phyloP scores from a whole-genome alignment of 2,797 vertebrate species.

The Gambusia yucatana region DNA sequence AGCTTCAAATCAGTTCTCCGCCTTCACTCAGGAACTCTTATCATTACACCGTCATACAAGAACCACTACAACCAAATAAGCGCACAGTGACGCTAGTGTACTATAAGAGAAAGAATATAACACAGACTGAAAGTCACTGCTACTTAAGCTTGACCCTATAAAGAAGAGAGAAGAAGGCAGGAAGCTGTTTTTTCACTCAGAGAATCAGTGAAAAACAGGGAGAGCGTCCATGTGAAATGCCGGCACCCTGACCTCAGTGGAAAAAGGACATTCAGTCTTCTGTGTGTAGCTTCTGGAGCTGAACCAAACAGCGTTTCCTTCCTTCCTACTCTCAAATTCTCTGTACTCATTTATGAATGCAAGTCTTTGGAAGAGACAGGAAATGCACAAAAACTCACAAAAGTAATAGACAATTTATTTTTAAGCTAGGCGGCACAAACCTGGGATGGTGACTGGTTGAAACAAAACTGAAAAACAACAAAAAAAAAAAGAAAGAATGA shows the following conservation, averaged over 20 bases:
- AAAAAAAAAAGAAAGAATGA: constrained; percentile 15
- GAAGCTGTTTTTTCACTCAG: constrained; percentile 40
- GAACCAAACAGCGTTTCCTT: constrained; percentile 65
- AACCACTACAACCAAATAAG: constrained; percentile 44
- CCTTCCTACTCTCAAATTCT: constrained; percentile 59
- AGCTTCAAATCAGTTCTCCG: constrained; percentile 17
- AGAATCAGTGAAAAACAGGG: constrained; percentile 37
- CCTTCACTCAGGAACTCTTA: constrained; percentile 36
- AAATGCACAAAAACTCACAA: constrained; percentile 6
- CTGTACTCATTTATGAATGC: constrained; percentile 33
- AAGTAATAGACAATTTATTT: background rate
- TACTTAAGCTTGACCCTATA: constrained; percentile 63
- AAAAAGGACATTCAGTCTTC: constrained; percentile 72
- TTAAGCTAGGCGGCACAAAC: constrained; percentile 2
- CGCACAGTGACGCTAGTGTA: constrained; percentile 33
- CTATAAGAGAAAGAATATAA: constrained; percentile 44
- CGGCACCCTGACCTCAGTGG: constrained; percentile 56
- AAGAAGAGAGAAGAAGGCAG: constrained; percentile 39
- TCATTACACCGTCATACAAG: constrained; percentile 57
- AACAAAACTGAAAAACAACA: background rate
- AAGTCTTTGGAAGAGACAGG: constrained; percentile 21
- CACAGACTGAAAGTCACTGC: constrained; percentile 45
- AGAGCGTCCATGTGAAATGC: constrained; percentile 49
- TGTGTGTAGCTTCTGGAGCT: constrained; percentile 45
- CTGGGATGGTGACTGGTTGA: constrained; percentile 10